Evolutionary conservation across 2,888 invertebrate genomes (phyloP), one percentile per base, ranked within the genome.

Genomic region (Iphiclides podalirius): DNA sequence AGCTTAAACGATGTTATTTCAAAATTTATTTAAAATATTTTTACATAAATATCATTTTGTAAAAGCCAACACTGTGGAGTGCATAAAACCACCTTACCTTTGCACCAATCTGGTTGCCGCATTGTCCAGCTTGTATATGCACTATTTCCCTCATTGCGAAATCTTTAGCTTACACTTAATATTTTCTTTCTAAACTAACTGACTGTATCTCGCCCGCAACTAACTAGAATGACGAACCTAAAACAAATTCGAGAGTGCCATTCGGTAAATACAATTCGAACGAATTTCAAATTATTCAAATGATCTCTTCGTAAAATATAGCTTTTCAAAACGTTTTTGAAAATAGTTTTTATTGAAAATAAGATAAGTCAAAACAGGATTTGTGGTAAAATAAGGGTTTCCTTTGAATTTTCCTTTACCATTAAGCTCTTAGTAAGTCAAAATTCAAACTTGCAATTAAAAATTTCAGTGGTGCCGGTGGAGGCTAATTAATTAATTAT

Each of bases 81-180:
- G n/a, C n/a, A n/a, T n/a, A n/a, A n/a, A n/a, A n/a, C n/a, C n/a
- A n/a, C n/a, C 26, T 70, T 66, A 87, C 87, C 83, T 88, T 88
- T 52, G 87, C 87, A 45, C 87, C 87, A 53, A 88, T 87, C 68
- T 87, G 87, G 61, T 88, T 88, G 52, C 94, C 94, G 75, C 94
- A 95, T 76, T 95, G 94, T 55, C 94, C 94, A 56, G 93, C 94
- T 78, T 95, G 94, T 66, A 94, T 91, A 67, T 94, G 94, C 52
- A 94, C 93, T 69, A 95, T 95, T 90, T 95, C 94, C 76, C 94
- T 91, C 94, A 94, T 94, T 69, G 73, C 88, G 63, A 58, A 52
- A 55, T 53, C 50, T 51, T 53, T 52, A 54, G 59, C 52, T 58
- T 55, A 53, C 53, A 55, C 61, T 64, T 63, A 63, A 60, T 69